Percentiles rank a stretch among this genome's conserved stretches.
Evolutionary conservation across 2,888 invertebrate genomes (phyloP).

Genomic region (Morpho deidamia): DNA sequence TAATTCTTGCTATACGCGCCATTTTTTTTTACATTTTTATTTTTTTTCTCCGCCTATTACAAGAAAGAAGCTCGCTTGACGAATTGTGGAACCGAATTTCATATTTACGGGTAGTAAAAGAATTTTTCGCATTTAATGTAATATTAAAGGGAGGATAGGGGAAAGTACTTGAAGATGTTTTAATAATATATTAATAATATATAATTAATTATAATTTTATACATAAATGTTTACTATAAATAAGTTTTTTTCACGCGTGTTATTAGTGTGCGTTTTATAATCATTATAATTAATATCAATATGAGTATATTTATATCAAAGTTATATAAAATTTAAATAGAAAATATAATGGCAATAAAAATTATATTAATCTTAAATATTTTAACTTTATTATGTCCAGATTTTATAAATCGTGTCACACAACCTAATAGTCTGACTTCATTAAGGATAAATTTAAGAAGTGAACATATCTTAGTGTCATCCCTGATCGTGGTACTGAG

Average conservation of each 20-base stretch:
- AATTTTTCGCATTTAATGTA: not conserved
- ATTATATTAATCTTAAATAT: too few species aligned
- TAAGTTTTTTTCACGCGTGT: not conserved
- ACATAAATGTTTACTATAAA: not conserved
- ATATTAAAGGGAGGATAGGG: not conserved
- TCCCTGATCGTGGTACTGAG: too few species aligned
- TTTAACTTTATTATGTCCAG: too few species aligned
- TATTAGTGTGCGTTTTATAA: not conserved
- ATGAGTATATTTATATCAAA: too few species aligned
- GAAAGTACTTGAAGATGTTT: not conserved
- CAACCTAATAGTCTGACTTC: too few species aligned
- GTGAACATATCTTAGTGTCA: too few species aligned
- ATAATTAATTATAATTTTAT: not conserved
- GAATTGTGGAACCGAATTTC: slow-evolving; percentile 22
- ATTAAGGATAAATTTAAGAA: too few species aligned
- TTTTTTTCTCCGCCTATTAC: slow-evolving; percentile 8
- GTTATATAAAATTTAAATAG: too few species aligned
- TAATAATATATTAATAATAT: not conserved
- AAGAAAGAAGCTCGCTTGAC: not conserved
- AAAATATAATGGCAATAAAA: too few species aligned
- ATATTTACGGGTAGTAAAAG: not conserved
- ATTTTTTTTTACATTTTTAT: slow-evolving; percentile 11
- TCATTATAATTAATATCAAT: too few species aligned
- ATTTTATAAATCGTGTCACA: too few species aligned
- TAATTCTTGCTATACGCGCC: slow-evolving; percentile 2